Conservation (phyloP, 2,113 vertebrate species). For the Marcusenius ussheri region DNA sequence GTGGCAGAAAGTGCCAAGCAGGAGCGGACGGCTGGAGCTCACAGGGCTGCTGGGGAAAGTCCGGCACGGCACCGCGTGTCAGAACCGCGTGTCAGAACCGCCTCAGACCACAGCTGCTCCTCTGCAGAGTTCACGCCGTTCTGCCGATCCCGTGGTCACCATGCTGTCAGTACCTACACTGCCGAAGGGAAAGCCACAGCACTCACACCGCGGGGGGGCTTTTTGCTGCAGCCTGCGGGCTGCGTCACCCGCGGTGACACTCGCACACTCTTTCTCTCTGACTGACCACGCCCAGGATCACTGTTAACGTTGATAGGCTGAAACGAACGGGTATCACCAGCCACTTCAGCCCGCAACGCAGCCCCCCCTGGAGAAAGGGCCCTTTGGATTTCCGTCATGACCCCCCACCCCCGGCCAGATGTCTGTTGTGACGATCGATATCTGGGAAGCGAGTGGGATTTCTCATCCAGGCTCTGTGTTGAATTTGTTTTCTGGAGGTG, state of each 20-base stretch:
- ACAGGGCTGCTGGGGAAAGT: too few relatives aligned
- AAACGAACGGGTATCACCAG: slow-evolving; percentile 11
- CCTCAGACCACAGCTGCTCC: background rate
- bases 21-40: background rate
- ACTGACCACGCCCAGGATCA: slow-evolving; percentile 16
- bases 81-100: background rate
- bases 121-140: background rate
- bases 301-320: slow-evolving; percentile 36
- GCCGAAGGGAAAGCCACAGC: background rate
- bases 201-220: background rate
- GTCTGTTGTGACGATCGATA: background rate
- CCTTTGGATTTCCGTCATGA: background rate
- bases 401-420: background rate
- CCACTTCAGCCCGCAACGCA: background rate
- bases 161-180: background rate
- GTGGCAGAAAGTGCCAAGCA: background rate
- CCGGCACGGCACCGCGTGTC: background rate
- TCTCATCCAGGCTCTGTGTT: background rate
- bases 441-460: background rate
- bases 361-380: background rate
- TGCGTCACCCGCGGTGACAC: background rate
- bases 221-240: background rate
- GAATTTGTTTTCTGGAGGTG: background rate
- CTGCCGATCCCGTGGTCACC: background rate
- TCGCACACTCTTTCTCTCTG: background rate